Percentiles rank a stretch among this genome's conserved stretches.
Conservation (phyloP, 2,888 invertebrate species). For the Embidobia sp. region DNA sequence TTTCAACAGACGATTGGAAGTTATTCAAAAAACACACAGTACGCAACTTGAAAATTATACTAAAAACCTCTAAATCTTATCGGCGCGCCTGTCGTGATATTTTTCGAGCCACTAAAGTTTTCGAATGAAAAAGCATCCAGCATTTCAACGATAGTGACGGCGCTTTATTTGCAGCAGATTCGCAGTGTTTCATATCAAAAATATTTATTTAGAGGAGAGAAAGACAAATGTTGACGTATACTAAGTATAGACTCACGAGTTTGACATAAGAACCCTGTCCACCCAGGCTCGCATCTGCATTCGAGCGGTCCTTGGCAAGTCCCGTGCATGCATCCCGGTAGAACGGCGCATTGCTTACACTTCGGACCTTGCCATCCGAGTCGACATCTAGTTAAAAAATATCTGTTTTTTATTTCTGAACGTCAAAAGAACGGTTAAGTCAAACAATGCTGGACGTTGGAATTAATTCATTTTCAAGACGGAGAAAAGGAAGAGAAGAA, state of each 20-base stretch:
- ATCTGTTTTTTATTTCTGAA: slow-evolving; percentile 38
- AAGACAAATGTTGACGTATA: slow-evolving; percentile 61
- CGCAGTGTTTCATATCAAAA: slow-evolving; percentile 53
- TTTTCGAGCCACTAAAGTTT: neutral
- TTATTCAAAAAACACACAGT: neutral
- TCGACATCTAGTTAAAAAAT: slow-evolving; percentile 85
- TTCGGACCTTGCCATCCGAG: slow-evolving; percentile 94
- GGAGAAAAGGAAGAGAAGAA: neutral
- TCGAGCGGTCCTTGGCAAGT: slow-evolving; percentile 94
- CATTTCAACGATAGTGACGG: slow-evolving; percentile 20
- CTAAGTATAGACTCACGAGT: slow-evolving; percentile 86
- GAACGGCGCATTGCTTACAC: slow-evolving; percentile 91
- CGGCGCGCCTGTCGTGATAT: neutral
- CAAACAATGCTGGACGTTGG: slow-evolving; percentile 4
- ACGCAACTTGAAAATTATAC: slow-evolving; percentile 14
- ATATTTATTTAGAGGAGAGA: slow-evolving; percentile 60
- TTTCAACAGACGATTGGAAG: too few relatives aligned
- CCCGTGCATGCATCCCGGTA: slow-evolving; percentile 96
- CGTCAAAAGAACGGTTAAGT: neutral
- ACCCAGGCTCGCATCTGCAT: slow-evolving; percentile 95
- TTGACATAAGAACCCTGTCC: slow-evolving; percentile 93
- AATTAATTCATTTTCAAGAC: slow-evolving; percentile 28
- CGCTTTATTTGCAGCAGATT: slow-evolving; percentile 43
- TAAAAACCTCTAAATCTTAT: slow-evolving; percentile 17
- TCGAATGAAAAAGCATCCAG: slow-evolving; percentile 32